Base-by-base conservation (phyloP, 2,797 vertebrate species). In the Betta splendens region DNA sequence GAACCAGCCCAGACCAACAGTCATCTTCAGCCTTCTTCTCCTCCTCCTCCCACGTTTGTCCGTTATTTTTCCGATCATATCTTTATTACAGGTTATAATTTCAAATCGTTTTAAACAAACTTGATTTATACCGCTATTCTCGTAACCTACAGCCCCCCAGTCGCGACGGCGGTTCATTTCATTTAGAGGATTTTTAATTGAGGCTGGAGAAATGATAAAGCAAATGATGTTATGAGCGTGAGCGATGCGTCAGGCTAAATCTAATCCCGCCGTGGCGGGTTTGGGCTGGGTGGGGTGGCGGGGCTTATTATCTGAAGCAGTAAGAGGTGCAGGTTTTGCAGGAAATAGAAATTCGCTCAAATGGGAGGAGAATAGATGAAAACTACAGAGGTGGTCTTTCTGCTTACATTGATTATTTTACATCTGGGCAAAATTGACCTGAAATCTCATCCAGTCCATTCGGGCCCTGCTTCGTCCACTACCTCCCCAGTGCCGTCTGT, bases 151-250 rank as follows among this genome's bases (percentile, higher is more conserved):
- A 79, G 81, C 64, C 40, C 60, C n/a, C 47, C 45, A 3, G 47
- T 38, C 16, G 75, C 67, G 40, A 69, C 54, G 64, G 51, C 25
- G 71, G 64, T 37, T 74, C 64, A 77, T 88, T 89, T 89, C 86
- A 89, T 90, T 86, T 85, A 85, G 76, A 88, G 77, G 76, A 75
- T 69, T 85, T 89, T 88, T 83, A n/a, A 87, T 73, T 73, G 81
- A 75, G 49, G 77, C 62, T 40, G 74, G 32, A 79, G 75, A 75
- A 80, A 79, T 83, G 76, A 80, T 84, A 83, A 80, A 84, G 77
- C 50, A 12, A 62, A 69, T 87, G 84, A 89, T 90, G n/a, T 88
- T 86, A 89, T 85, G 81, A 82, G 72, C 7, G 1, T 65, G 35
- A 65, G 54, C 39, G 11, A 70, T 57, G 73, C 53, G 74, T 39